Evolutionary conservation across 2,888 invertebrate species (phyloP), one percentile per base, ranked within the genome.

Genomic region (Geophilus truncorum): DNA sequence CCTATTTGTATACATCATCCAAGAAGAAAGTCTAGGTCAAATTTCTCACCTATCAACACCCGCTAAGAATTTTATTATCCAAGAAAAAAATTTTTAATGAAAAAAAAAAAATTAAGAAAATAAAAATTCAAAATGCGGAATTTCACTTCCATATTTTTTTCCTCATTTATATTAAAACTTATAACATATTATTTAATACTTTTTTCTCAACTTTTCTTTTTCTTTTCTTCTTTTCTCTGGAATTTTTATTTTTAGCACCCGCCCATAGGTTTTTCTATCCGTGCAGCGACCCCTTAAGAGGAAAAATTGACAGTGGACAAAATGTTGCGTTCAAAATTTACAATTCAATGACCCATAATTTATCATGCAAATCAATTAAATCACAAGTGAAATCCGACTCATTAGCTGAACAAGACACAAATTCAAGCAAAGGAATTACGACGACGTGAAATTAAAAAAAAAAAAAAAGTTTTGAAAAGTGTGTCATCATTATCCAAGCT

Each of bases 261-360:
- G 62, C 62, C 62, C 62, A 62, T 62, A 45, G 32, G 4, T 45
- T 45, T 12, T 3, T 62, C 25, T 62, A 25, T 25, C 62, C 25
- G 62, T 62, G 62, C 62, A 62, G 25, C 62, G 62, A 62, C 62
- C 62, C 15, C 25, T 9, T 6, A 6, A 45, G 18, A 40, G 62
- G 25, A 62, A 25, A 62, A 62, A 62, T 62, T 62, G 57, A 57
- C 57, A 62, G 62, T 62, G 62, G 62, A 62, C 62, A 62, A 62
- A n/a, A 62, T 15, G 10, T 62, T 62, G 62, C 5, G 45, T n/a
- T 25, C 23, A 62, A 62, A 62, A 57, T 62, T 62, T 62, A 62
- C 62, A 62, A 62, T 62, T 62, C 62, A 62, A 62, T 62, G 62
- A 62, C 62, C 62, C 62, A 62, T 62, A 62, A 62, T 28, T 62